Conservation (phyloP, 1,140 invertebrate genomes). For the Plectrocnemia conspersa region DNA sequence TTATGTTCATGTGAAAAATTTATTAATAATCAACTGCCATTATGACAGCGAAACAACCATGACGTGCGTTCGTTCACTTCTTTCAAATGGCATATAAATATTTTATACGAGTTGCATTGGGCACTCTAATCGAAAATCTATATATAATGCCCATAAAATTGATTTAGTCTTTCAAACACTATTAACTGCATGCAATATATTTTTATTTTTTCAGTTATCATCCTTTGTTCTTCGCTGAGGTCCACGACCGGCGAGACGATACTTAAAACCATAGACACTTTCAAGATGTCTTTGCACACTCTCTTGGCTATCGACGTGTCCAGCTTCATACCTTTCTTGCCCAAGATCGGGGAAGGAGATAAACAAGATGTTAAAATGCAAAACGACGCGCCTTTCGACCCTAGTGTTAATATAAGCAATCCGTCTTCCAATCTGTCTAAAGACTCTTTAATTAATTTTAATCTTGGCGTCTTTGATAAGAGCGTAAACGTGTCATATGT, state of each 20-base stretch:
- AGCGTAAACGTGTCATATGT: no score
- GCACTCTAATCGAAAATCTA: no score
- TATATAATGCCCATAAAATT: no score
- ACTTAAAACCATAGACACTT: slow-evolving; percentile 41
- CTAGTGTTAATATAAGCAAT: neutral
- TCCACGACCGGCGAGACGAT: slow-evolving; percentile 41
- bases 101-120: no score
- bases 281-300: slow-evolving; percentile 42
- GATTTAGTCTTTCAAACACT: no score
- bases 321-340: slow-evolving; percentile 29
- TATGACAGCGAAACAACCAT: no score
- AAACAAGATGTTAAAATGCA: neutral
- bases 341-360: slow-evolving; percentile 13
- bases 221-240: slow-evolving; percentile 46
- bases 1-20: no score
- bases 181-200: slow-evolving; percentile 3
- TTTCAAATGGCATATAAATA: no score
- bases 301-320: slow-evolving; percentile 33
- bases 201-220: slow-evolving; percentile 38
- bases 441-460: no score
- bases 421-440: slow-evolving; percentile 20
- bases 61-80: no score
- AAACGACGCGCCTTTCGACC: slow-evolving; percentile 7
- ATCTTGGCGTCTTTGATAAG: no score
- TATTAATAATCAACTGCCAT: no score